Percentiles rank a stretch among this genome's conserved stretches.
Evolutionary conservation across 2,888 invertebrate species (phyloP).

Genomic region (Lasioglossum lativentre): DNA sequence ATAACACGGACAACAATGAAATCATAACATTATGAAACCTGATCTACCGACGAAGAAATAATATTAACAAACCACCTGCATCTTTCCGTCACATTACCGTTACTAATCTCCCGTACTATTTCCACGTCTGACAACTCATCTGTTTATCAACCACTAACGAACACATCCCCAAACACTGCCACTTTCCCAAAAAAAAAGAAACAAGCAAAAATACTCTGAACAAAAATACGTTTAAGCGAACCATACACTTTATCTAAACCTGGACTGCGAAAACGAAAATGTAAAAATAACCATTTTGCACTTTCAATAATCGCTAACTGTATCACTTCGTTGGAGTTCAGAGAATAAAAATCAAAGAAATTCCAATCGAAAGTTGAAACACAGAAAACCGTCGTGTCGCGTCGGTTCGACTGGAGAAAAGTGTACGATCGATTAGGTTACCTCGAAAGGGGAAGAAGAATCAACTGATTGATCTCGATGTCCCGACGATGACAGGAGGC

Average conservation of each 20-base stretch:
- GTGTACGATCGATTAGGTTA: slow-evolving; percentile 22
- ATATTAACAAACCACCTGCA: slow-evolving; percentile 10
- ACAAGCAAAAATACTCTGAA: neutral
- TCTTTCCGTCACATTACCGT: neutral
- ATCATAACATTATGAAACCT: neutral
- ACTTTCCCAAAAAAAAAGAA: neutral
- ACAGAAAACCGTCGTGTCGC: neutral
- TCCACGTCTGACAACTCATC: neutral
- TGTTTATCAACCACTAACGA: neutral
- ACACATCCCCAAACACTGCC: neutral
- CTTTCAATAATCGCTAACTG: neutral
- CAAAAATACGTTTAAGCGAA: neutral
- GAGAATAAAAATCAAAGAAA: neutral
- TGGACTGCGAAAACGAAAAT: neutral
- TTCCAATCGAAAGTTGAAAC: neutral
- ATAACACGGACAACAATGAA: neutral
- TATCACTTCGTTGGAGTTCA: neutral
- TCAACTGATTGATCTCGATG: slow-evolving; percentile 5
- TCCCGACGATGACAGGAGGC: neutral
- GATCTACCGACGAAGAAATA: neutral
- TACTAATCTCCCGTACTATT: neutral
- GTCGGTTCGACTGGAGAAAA: neutral
- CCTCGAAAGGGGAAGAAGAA: slow-evolving; percentile 24
- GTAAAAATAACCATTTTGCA: neutral
- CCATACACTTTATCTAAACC: neutral